These are phyloP conservation scores for Hassar affinis DNA, from an alignment of 2,113 vertebrate genomes.

Conservation along the genomic window DNA sequence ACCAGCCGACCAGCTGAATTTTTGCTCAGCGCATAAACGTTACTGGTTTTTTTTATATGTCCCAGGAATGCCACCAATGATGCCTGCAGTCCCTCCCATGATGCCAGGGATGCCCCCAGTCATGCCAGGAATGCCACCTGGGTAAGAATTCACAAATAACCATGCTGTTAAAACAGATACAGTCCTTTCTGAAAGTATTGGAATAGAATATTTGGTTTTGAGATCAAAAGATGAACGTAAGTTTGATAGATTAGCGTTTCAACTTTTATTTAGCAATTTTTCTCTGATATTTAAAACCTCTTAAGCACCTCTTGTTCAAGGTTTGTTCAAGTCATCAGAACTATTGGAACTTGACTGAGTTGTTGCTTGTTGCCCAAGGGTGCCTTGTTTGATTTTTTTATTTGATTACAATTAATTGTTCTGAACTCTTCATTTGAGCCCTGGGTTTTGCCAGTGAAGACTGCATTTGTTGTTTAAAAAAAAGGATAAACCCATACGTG, in stretches of 20 bases:
- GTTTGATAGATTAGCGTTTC: neutral
- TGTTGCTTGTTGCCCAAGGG: no score
- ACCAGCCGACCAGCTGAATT: no score
- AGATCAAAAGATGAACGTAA: neutral
- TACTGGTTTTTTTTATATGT: neutral
- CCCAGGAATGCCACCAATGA: slow-evolving; percentile 43
- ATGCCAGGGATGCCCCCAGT: slow-evolving; percentile 72
- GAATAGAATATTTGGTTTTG: neutral
- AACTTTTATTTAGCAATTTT: neutral
- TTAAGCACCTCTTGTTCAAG: no score
- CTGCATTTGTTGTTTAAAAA: no score
- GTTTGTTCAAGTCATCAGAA: no score
- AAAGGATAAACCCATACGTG: no score
- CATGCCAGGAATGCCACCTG: slow-evolving; percentile 21
- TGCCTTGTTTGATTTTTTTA: no score
- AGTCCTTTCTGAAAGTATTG: neutral
- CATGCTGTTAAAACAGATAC: neutral
- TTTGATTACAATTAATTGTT: no score
- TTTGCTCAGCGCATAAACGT: neutral
- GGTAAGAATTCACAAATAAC: slow-evolving; percentile 51
- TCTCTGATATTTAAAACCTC: no score
- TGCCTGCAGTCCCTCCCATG: slow-evolving; percentile 86
- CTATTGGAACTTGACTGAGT: no score
- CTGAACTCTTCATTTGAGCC: no score
- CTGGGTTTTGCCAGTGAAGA: no score